These are phyloP conservation scores for Ephialtes manifestator DNA, from an alignment of 2,888 invertebrate species.

Conservation along the genomic window DNA sequence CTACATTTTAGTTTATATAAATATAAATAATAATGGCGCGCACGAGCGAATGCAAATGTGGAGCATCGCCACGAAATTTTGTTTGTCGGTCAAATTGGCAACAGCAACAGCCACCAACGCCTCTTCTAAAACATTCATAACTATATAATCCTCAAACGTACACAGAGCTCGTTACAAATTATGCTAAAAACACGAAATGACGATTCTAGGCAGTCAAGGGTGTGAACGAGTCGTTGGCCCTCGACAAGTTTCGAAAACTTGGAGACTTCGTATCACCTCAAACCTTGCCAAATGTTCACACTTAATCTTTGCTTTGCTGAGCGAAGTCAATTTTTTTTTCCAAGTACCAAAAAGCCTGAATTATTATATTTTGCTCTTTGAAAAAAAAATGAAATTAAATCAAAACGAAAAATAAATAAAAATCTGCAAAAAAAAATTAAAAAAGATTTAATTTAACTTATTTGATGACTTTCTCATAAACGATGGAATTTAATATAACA, in stretches of 20 bases:
- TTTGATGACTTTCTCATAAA: too few species aligned
- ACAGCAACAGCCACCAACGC: conserved; percentile 32
- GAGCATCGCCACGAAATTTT: conserved; percentile 73
- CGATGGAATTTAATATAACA: too few species aligned
- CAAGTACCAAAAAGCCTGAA: too few species aligned
- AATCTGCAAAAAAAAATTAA: too few species aligned
- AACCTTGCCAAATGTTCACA: background rate
- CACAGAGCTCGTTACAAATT: conserved; percentile 21
- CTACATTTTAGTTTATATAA: conserved; percentile 36
- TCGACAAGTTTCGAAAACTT: background rate
- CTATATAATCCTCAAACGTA: conserved; percentile 10
- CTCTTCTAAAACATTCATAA: conserved; percentile 25
- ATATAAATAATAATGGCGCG: conserved; percentile 58
- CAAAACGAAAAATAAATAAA: too few species aligned
- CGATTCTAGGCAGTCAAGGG: background rate
- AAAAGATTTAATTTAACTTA: too few species aligned
- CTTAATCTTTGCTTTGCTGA: too few species aligned
- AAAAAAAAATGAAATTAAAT: too few species aligned
- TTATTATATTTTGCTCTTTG: too few species aligned
- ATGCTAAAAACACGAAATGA: conserved; percentile 1
- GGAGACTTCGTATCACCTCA: background rate
- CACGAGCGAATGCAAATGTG: conserved; percentile 66
- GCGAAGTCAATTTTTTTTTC: too few species aligned
- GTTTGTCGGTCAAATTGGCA: conserved; percentile 74
- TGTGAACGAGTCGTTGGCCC: conserved; percentile 4